Conservation (phyloP, 2,888 invertebrate species). For the Ischnus inquisitorius region DNA sequence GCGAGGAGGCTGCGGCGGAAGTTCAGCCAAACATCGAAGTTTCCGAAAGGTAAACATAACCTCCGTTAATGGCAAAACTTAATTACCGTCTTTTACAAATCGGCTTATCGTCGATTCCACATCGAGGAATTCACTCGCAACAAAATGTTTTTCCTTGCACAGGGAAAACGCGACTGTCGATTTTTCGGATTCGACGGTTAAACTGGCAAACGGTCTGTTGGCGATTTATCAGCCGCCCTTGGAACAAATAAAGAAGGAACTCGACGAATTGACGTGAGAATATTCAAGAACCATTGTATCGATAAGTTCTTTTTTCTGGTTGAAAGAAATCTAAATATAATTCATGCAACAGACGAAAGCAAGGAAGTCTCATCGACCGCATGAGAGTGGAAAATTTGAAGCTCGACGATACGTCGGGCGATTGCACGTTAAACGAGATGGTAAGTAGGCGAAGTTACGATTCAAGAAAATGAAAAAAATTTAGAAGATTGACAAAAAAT, state of each 20-base stretch:
- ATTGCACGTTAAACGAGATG: conserved; percentile 83
- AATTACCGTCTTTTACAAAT: background rate
- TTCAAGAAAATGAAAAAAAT: background rate
- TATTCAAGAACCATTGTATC: conserved; percentile 31
- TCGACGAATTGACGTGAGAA: conserved; percentile 85
- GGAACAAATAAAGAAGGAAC: conserved; percentile 82
- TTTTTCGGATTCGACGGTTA: conserved; percentile 76
- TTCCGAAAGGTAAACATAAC: conserved; percentile 71
- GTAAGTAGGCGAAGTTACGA: conserved; percentile 72
- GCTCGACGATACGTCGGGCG: conserved; percentile 77
- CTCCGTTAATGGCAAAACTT: conserved; percentile 14
- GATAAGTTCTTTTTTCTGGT: conserved; percentile 68
- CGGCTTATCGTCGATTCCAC: background rate
- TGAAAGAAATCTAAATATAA: conserved; percentile 67
- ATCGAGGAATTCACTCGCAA: background rate
- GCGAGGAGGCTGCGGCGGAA: conserved; percentile 74
- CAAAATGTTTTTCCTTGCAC: background rate
- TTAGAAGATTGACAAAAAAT: background rate
- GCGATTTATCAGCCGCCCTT: conserved; percentile 82
- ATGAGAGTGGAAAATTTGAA: conserved; percentile 82
- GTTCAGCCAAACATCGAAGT: conserved; percentile 71
- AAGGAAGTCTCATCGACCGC: conserved; percentile 79
- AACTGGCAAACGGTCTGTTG: conserved; percentile 82
- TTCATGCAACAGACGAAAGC: conserved; percentile 78
- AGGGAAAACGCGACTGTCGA: conserved; percentile 68